Conservation (phyloP, 35 echinoderm and acorn worm species). For the Lytechinus variegatus region DNA sequence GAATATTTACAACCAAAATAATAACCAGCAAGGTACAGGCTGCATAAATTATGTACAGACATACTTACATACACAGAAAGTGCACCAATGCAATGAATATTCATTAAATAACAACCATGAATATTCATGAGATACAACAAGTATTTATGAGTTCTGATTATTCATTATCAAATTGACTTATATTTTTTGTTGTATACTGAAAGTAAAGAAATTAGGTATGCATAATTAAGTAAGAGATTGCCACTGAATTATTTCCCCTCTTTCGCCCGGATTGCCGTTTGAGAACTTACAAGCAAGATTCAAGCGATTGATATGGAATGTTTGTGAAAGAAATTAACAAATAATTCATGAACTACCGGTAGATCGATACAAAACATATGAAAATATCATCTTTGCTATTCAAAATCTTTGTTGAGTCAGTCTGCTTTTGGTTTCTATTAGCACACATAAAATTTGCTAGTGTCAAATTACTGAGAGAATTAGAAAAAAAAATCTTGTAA, state of each 20-base stretch:
- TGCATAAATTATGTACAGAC: background rate
- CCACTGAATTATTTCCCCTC: background rate
- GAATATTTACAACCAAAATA: conserved; percentile 18
- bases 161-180: background rate
- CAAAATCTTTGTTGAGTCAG: background rate
- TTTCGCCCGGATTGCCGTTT: background rate
- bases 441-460: background rate
- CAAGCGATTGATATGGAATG: background rate
- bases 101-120: background rate
- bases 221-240: background rate
- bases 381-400: background rate
- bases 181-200: background rate
- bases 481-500: background rate
- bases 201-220: background rate
- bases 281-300: background rate
- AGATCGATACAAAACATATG: background rate
- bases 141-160: background rate
- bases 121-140: background rate
- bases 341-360: background rate
- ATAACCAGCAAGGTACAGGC: background rate
- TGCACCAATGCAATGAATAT: background rate
- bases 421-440: background rate
- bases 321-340: background rate
- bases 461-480: background rate
- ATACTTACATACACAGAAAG: background rate